phyloP scores from a whole-genome alignment of 2,113 vertebrate genomes.

The Pycnonotus jocosus region DNA sequence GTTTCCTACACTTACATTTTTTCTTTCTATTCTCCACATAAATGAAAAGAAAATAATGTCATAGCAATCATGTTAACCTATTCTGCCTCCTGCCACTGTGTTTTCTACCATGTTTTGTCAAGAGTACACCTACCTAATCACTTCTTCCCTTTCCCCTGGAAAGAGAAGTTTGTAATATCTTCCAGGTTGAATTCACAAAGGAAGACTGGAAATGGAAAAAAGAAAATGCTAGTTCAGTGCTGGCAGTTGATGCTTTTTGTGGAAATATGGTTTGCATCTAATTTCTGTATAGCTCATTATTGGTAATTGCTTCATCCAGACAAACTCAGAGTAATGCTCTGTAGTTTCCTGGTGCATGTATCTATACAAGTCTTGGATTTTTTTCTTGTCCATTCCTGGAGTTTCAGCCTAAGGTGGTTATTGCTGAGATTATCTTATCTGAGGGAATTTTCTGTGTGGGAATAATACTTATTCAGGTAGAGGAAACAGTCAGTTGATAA shows the following conservation, averaged over 20 bases:
- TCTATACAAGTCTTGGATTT: neutral
- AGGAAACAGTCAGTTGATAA: neutral
- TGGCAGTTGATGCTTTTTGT: neutral
- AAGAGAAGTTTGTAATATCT: neutral
- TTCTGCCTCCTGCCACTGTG: neutral
- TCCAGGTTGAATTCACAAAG: neutral
- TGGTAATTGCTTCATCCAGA: neutral
- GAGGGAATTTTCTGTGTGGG: neutral
- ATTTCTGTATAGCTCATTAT: neutral
- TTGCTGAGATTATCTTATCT: neutral
- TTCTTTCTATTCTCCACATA: neutral
- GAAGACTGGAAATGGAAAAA: neutral
- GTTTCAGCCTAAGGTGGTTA: neutral
- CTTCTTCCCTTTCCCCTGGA: neutral
- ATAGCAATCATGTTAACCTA: accelerated
- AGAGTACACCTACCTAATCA: neutral
- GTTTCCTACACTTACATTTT: neutral
- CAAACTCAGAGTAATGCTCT: neutral
- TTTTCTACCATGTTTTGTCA: neutral
- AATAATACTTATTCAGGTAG: neutral
- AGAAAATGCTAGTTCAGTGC: neutral
- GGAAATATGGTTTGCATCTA: neutral
- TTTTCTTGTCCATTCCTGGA: neutral
- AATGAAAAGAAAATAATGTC: neutral
- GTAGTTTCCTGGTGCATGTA: neutral